Base-by-base conservation (phyloP, 2,797 vertebrate species). In the Centroberyx gerrardi region DNA sequence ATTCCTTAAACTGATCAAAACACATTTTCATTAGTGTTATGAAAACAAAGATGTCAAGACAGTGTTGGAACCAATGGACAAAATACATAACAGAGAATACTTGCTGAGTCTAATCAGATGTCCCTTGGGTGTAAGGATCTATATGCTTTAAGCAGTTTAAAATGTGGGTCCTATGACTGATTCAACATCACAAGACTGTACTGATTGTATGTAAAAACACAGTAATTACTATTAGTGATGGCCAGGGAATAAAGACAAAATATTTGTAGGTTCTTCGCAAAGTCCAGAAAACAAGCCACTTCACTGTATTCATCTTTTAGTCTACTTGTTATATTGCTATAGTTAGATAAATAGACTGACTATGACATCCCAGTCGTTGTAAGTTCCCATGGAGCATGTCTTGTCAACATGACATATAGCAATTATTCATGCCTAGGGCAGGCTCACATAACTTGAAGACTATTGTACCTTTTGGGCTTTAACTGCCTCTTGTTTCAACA, bases 401-500 rank as follows among this genome's bases (percentile, higher is more conserved):
- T 17, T 8, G 18, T 54, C 36, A 74, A 65, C 68, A 78, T 70
- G 15, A 62, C 38, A 54, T 22, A 27, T 22, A 8, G 15, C 18
- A 22, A 17, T 52, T 76, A 74, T 59, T 72, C 44, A 8, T 36
- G 22, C 46, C 65, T 36, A 62, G 29, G 29, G 8, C 14, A 59
- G 18, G 36, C 55, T n/a, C 12, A 3, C 6, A 58, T 40, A 56
- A 62, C 59, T 66, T 54, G 17, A 29, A 49, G 18, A 53, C 5
- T 28, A 8, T 13, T 36, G 29, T 22, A 54, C 14, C 5, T 38
- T 56, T 17, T 58, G 5, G 17, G 29, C 15, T 15, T 33, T 36
- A 12, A 28, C 27, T 27, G 44, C 29, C 1, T 48, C 3, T 66
- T 58, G 81, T 74, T 53, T 8, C 73, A 56, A 72, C 44, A 61